These are phyloP conservation scores for Antennarius striatus DNA, from an alignment of 2,113 vertebrate genomes.

Conservation along the genomic window DNA sequence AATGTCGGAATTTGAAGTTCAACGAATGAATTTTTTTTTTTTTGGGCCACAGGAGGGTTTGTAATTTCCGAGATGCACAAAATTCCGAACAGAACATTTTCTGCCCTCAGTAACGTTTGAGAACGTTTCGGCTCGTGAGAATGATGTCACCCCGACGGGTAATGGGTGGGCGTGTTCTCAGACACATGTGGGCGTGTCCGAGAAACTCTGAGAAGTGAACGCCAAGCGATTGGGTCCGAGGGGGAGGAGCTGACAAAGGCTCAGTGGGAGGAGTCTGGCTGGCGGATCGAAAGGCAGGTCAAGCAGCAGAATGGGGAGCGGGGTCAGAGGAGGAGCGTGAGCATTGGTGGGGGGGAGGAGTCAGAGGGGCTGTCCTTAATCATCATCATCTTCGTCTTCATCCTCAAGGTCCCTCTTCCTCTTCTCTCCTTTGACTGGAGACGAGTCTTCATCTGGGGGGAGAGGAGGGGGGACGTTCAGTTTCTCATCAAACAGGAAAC, in stretches of 20 bases:
- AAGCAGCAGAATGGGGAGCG: not conserved
- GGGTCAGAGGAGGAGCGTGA: not conserved
- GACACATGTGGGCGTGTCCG: no score
- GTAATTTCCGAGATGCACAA: no score
- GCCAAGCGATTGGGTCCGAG: not conserved
- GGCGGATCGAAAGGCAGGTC: constrained; percentile 25
- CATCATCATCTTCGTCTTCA: constrained; percentile 81
- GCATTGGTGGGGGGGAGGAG: constrained; percentile 8
- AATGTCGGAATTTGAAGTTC: no score
- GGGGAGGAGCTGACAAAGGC: not conserved
- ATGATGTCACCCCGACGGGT: no score
- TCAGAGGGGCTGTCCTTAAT: constrained; percentile 34
- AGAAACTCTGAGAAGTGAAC: no score
- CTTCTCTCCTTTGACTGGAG: constrained; percentile 84
- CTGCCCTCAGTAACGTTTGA: no score
- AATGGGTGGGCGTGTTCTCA: no score
- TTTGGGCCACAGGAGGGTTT: no score
- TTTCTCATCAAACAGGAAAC: no score
- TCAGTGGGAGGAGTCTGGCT: not conserved
- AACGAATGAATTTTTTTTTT: no score
- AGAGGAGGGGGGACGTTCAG: not conserved
- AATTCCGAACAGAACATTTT: no score
- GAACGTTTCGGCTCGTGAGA: no score
- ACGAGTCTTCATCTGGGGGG: constrained; percentile 61
- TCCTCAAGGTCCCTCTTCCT: constrained; percentile 86